Evolutionary conservation across 1,140 invertebrate genomes (phyloP).

Genomic region (Cataglyphis hispanica): DNA sequence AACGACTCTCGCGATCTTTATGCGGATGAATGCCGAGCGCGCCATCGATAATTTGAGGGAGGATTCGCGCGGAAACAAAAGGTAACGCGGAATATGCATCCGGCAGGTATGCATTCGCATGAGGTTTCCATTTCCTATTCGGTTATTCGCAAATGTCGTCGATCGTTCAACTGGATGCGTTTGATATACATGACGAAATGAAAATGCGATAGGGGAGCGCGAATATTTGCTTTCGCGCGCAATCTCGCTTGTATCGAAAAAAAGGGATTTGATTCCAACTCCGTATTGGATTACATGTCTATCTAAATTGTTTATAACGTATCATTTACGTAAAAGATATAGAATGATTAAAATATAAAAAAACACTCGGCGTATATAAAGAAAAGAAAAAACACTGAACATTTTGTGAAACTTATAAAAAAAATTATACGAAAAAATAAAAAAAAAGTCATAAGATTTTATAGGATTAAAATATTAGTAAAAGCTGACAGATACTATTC

Average conservation of each 20-base stretch:
- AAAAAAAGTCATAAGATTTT: no score
- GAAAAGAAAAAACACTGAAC: not conserved
- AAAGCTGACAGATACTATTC: not conserved
- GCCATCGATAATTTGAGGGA: conserved; percentile 59
- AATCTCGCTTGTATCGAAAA: not conserved
- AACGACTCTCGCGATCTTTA: conserved; percentile 65
- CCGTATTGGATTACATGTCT: not conserved
- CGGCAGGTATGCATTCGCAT: conserved; percentile 22
- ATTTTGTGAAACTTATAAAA: not conserved
- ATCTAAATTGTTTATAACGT: conserved; percentile 34
- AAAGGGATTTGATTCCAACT: not conserved
- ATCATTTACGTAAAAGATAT: not conserved
- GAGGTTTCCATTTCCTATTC: conserved; percentile 48
- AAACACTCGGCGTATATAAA: not conserved
- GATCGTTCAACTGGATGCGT: conserved; percentile 47
- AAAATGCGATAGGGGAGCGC: conserved; percentile 3
- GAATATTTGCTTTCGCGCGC: conserved; percentile 19
- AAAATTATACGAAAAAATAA: not conserved
- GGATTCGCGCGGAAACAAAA: conserved; percentile 50
- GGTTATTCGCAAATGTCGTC: conserved; percentile 53
- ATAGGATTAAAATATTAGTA: no score
- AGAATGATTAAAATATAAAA: not conserved
- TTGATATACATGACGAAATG: conserved; percentile 25
- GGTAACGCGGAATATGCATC: conserved; percentile 48
- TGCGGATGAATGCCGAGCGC: conserved; percentile 58